Conservation (phyloP, 2,113 vertebrate genomes). For the Oryzias javanicus region DNA sequence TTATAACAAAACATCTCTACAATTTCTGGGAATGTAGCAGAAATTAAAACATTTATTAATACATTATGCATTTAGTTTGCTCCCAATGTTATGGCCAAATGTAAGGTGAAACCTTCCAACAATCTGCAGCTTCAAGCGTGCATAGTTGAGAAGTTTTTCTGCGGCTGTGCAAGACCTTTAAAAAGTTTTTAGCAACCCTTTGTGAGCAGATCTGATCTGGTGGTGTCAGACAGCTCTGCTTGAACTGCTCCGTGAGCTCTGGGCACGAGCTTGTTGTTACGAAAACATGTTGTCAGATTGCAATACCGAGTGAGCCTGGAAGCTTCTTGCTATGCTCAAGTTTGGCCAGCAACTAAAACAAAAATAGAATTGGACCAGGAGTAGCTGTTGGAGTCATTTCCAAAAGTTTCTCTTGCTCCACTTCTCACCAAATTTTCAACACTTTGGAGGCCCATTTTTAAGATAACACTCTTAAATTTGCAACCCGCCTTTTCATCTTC, state of each 20-base stretch:
- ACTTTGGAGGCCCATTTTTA: constrained; percentile 34
- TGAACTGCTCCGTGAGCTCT: constrained; percentile 38
- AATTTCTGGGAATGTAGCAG: too few species aligned
- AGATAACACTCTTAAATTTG: constrained; percentile 17
- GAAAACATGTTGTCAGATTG: constrained; percentile 52
- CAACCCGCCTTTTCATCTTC: constrained; percentile 7
- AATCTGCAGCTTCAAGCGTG: too few species aligned
- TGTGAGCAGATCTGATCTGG: constrained; percentile 13
- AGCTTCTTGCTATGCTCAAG: constrained; percentile 33
- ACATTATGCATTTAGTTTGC: too few species aligned
- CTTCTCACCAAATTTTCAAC: constrained; percentile 35
- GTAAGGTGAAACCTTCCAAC: too few species aligned
- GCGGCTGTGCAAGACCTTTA: constrained; percentile 13
- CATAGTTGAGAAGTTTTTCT: constrained; percentile 11
- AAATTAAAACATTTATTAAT: too few species aligned
- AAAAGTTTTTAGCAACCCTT: constrained; percentile 11
- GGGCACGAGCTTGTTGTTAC: constrained; percentile 40
- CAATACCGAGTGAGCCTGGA: constrained; percentile 44
- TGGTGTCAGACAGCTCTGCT: constrained; percentile 36
- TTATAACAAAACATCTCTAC: too few species aligned
- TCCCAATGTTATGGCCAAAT: too few species aligned
- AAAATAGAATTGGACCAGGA: constrained; percentile 64
- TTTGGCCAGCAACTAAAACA: constrained; percentile 52
- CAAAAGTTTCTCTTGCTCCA: constrained; percentile 48
- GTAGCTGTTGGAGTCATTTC: constrained; percentile 46